These are phyloP conservation scores for Pterocles burchelli DNA, from an alignment of 2,113 vertebrate genomes.

Conservation along the genomic window DNA sequence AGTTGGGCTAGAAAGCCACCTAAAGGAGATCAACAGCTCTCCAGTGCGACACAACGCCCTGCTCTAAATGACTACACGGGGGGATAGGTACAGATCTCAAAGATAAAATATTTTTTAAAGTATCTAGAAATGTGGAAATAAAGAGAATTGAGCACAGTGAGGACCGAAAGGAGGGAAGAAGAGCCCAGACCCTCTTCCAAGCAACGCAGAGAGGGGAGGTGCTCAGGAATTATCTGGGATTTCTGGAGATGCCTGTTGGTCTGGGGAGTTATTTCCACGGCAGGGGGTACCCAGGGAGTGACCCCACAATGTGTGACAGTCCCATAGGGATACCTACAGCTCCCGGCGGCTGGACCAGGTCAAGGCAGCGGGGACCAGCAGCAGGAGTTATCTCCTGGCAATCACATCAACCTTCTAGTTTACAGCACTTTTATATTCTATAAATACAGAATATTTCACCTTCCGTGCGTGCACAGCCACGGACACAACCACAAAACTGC, in stretches of 20 bases:
- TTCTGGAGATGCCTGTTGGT: neutral
- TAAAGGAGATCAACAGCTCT: neutral
- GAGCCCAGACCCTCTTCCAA: neutral
- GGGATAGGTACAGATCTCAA: neutral
- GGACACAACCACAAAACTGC: neutral
- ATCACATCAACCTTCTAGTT: neutral
- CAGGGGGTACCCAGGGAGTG: neutral
- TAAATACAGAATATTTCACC: neutral
- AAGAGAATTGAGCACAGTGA: neutral
- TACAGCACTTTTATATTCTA: neutral
- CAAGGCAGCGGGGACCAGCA: neutral
- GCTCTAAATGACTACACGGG: neutral
- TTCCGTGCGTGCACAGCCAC: rapidly evolving
- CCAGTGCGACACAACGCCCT: neutral
- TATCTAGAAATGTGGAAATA: neutral
- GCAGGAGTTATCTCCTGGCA: neutral
- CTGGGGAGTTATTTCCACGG: neutral
- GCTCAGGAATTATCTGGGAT: neutral
- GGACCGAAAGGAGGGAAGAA: neutral
- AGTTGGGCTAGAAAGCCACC: neutral
- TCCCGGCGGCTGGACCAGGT: rapidly evolving
- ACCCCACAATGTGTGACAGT: neutral
- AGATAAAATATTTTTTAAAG: neutral
- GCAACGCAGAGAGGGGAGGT: rapidly evolving
- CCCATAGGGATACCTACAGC: rapidly evolving